These are phyloP conservation scores for Pholis gunnellus DNA, from an alignment of 2,113 vertebrate genomes.

Conservation along the genomic window DNA sequence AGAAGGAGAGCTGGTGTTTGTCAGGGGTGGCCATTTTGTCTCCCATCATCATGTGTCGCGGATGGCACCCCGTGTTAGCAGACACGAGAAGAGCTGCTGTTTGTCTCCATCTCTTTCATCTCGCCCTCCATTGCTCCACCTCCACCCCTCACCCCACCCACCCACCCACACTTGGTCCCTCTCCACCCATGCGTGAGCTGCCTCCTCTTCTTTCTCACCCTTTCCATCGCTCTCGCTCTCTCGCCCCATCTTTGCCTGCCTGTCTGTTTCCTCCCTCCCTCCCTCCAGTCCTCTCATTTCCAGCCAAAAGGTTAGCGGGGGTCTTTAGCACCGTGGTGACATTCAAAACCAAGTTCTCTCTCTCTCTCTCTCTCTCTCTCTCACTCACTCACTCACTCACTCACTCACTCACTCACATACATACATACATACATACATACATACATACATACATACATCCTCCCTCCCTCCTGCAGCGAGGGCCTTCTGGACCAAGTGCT, in stretches of 20 bases:
- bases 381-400: constrained; percentile 60
- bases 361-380: constrained; percentile 51
- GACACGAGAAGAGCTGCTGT: constrained; percentile 66
- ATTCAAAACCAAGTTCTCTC: constrained; percentile 77
- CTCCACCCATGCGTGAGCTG: constrained; percentile 44
- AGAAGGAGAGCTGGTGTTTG: constrained; percentile 54
- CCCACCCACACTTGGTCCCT: constrained; percentile 28
- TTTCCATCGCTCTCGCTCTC: constrained; percentile 41
- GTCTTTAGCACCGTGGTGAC: constrained; percentile 77
- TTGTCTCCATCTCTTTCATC: constrained; percentile 74
- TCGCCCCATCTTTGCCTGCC: constrained; percentile 49
- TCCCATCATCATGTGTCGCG: constrained; percentile 68
- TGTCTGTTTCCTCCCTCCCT: constrained; percentile 21
- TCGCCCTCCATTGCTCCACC: constrained; percentile 65
- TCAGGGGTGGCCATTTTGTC: constrained; percentile 79
- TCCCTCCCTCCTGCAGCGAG: constrained; percentile 72
- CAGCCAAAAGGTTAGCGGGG: constrained; percentile 79
- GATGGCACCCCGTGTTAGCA: constrained; percentile 55
- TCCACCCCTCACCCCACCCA: constrained; percentile 41
- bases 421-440: too few species aligned
- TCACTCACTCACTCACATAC: too few species aligned
- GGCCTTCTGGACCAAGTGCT: constrained; percentile 79
- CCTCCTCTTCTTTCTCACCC: constrained; percentile 57
- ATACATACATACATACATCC: too few species aligned
- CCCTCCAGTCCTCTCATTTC: constrained; percentile 59